These are phyloP conservation scores for Caenorhabditis sp. DNA, from an alignment of 2,888 invertebrate genomes.

Conservation along the genomic window DNA sequence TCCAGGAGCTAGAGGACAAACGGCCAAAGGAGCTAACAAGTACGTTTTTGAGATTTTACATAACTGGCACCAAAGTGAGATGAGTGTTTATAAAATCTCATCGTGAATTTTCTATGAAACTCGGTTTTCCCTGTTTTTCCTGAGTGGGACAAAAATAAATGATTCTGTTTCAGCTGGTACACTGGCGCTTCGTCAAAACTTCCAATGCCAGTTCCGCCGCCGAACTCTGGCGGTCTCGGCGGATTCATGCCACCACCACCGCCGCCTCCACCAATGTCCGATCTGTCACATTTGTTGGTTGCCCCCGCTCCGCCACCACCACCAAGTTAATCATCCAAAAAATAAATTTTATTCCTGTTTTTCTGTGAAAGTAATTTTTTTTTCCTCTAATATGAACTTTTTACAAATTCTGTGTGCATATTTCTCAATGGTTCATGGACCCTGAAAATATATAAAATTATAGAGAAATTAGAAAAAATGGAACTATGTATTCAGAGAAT, in stretches of 20 bases:
- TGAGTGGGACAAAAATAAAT: not conserved
- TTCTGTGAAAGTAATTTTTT: not conserved
- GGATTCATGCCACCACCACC: slow-evolving; percentile 53
- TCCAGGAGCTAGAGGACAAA: slow-evolving; percentile 23
- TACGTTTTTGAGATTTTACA: not conserved
- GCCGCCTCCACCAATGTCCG: slow-evolving; percentile 50
- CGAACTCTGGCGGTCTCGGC: slow-evolving; percentile 32
- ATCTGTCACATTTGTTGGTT: slow-evolving; percentile 37
- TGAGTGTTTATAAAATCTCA: too few relatives aligned
- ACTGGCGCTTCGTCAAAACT: slow-evolving; percentile 34
- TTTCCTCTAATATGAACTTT: not conserved
- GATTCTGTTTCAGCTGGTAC: slow-evolving; percentile 31
- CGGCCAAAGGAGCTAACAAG: slow-evolving; percentile 6
- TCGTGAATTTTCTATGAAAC: too few relatives aligned
- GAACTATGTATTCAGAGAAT: slow-evolving; percentile 21
- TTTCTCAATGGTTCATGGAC: too few relatives aligned
- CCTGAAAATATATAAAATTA: too few relatives aligned
- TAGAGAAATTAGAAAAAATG: not conserved
- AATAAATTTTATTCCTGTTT: not conserved
- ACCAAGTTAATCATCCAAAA: slow-evolving; percentile 13
- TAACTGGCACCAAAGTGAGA: too few relatives aligned
- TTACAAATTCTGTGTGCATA: not conserved
- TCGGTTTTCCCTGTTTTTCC: too few relatives aligned
- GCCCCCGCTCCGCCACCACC: slow-evolving; percentile 47
- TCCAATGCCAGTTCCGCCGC: slow-evolving; percentile 61